Conservation (phyloP, 1,140 invertebrate genomes). For the Melipona quadrifasciata region DNA sequence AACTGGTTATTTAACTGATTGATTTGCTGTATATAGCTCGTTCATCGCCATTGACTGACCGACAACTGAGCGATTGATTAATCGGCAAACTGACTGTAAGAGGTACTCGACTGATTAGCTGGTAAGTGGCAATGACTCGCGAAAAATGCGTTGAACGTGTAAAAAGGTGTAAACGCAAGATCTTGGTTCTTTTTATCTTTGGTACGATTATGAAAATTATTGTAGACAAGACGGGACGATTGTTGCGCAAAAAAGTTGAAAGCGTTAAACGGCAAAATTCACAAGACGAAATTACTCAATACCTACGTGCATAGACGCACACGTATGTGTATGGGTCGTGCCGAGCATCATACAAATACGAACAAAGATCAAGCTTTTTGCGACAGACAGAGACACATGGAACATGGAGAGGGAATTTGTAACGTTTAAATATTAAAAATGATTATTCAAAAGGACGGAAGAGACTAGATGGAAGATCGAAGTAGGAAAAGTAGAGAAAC, state of each 20-base stretch:
- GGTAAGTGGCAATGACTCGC: not conserved
- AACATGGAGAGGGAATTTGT: not conserved
- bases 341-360: too few relatives aligned
- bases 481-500: not conserved
- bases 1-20: constrained; percentile 4
- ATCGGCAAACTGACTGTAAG: not conserved
- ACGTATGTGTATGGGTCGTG: too few relatives aligned
- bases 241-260: not conserved
- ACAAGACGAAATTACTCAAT: not conserved
- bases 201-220: not conserved
- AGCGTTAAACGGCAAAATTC: not conserved
- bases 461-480: not conserved
- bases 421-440: not conserved
- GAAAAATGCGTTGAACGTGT: not conserved
- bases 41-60: not conserved
- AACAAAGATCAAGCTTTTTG: not conserved
- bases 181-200: not conserved
- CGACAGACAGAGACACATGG: not conserved
- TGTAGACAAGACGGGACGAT: not conserved
- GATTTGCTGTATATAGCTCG: not conserved
- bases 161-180: not conserved
- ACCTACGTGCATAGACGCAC: too few relatives aligned
- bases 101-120: not conserved
- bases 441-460: not conserved
- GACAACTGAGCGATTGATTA: not conserved